Conservation (phyloP, 2,888 invertebrate species). For the Gastrophysa polygoni region DNA sequence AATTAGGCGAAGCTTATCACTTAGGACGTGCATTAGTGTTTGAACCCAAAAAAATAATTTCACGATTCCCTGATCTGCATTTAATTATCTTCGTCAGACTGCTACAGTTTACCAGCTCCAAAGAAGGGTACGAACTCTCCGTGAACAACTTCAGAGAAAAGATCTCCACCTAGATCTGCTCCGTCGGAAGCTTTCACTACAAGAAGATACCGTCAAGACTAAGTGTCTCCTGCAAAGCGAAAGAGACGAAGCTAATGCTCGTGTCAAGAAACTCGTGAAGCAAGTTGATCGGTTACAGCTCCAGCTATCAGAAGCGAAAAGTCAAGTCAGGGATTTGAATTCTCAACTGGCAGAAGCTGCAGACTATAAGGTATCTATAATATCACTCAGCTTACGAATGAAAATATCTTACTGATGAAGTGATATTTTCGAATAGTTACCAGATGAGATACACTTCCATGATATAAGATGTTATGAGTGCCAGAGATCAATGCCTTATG, state of each 20-base stretch:
- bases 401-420: too few species aligned
- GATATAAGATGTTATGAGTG: too few species aligned
- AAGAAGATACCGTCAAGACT: conserved; percentile 75
- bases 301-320: conserved; percentile 81
- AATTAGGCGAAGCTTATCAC: neutral
- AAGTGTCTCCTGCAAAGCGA: conserved; percentile 70
- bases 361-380: conserved; percentile 89
- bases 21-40: neutral
- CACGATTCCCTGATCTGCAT: neutral
- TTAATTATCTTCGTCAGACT: conserved; percentile 63
- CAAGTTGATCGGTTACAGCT: conserved; percentile 81
- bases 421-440: too few species aligned
- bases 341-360: conserved; percentile 84
- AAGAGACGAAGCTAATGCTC: conserved; percentile 69
- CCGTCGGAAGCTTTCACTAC: conserved; percentile 82
- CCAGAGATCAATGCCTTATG: too few species aligned
- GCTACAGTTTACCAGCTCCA: conserved; percentile 90
- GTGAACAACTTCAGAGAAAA: conserved; percentile 90
- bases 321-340: conserved; percentile 82
- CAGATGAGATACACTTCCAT: too few species aligned
- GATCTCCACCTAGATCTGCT: conserved; percentile 91
- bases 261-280: conserved; percentile 81
- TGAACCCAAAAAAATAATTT: neutral
- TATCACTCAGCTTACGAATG: too few species aligned
- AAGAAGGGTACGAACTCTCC: conserved; percentile 79